Evolutionary conservation across 2,888 invertebrate genomes (phyloP).

Genomic region (Caenorhabditis japonica): DNA sequence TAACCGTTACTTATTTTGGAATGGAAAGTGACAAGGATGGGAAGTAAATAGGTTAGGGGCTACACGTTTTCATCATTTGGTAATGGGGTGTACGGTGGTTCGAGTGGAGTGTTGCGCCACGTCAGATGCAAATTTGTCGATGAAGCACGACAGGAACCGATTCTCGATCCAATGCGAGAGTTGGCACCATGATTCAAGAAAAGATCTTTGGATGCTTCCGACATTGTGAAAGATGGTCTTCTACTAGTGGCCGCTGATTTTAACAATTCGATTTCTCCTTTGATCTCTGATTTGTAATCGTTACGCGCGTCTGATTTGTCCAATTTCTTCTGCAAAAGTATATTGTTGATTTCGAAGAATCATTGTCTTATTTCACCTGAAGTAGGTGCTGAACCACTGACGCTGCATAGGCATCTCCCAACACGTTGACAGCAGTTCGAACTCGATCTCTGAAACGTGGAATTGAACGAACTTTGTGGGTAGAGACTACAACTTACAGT

Average conservation of each 20-base stretch:
- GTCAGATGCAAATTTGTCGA: conserved; percentile 48
- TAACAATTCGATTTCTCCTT: conserved; percentile 71
- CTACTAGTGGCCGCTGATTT: conserved; percentile 66
- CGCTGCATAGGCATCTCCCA: conserved; percentile 75
- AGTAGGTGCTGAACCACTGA: conserved; percentile 70
- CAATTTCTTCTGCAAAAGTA: conserved; percentile 52
- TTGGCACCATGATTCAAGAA: conserved; percentile 50
- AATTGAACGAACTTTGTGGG: not conserved
- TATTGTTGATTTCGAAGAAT: not conserved
- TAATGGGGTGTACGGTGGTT: conserved; percentile 58
- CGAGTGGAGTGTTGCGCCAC: conserved; percentile 54
- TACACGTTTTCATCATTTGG: conserved; percentile 62
- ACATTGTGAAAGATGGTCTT: conserved; percentile 60
- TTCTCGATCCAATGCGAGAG: conserved; percentile 47
- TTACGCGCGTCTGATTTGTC: conserved; percentile 67
- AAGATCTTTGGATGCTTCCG: conserved; percentile 49
- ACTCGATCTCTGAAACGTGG: conserved; percentile 70
- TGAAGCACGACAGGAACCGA: conserved; percentile 56
- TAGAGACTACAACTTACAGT: conserved; percentile 79
- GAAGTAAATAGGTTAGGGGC: not conserved
- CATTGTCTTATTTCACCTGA: conserved; percentile 24
- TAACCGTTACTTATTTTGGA: conserved; percentile 49
- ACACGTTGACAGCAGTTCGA: conserved; percentile 73
- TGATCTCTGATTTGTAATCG: conserved; percentile 70
- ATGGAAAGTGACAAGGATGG: conserved; percentile 12